Percentiles rank a stretch among this genome's conserved stretches.
Conservation (phyloP, 2,113 vertebrate genomes). For the Pleuronectes platessa region DNA sequence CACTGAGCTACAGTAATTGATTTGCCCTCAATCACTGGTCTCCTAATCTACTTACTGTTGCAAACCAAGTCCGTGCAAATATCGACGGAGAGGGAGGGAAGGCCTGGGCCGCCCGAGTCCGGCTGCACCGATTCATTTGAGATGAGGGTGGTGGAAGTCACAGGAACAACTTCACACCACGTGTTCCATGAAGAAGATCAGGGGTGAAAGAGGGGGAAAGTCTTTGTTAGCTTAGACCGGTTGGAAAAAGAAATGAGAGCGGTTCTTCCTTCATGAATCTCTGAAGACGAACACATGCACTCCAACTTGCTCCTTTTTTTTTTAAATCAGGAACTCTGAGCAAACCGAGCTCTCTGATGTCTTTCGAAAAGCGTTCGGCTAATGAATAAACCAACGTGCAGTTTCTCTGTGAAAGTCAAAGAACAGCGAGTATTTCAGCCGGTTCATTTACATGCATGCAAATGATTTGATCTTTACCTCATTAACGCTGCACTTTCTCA, state of each 20-base stretch:
- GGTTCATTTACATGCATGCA: constrained; percentile 2
- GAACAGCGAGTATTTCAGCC: neutral
- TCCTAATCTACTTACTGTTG: constrained; percentile 74
- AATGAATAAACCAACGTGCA: constrained; percentile 5
- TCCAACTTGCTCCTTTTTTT: neutral
- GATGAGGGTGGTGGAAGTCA: neutral
- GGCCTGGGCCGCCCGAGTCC: constrained; percentile 15
- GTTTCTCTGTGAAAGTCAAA: neutral
- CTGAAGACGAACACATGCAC: neutral
- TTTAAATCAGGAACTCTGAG: neutral
- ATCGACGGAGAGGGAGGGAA: constrained; percentile 35
- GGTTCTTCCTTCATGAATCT: neutral
- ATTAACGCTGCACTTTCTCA: neutral
- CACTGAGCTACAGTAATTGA: constrained; percentile 69
- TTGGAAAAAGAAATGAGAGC: neutral
- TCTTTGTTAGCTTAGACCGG: neutral
- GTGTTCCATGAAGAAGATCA: neutral
- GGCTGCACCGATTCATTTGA: neutral
- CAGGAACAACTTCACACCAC: too few species aligned
- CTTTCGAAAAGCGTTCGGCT: neutral
- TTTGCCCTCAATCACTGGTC: constrained; percentile 72
- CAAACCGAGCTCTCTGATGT: neutral
- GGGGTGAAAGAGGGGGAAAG: neutral
- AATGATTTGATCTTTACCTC: neutral
- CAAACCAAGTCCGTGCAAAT: constrained; percentile 63